Conservation (phyloP, 1,140 invertebrate species). For the Procambarus clarkii region DNA sequence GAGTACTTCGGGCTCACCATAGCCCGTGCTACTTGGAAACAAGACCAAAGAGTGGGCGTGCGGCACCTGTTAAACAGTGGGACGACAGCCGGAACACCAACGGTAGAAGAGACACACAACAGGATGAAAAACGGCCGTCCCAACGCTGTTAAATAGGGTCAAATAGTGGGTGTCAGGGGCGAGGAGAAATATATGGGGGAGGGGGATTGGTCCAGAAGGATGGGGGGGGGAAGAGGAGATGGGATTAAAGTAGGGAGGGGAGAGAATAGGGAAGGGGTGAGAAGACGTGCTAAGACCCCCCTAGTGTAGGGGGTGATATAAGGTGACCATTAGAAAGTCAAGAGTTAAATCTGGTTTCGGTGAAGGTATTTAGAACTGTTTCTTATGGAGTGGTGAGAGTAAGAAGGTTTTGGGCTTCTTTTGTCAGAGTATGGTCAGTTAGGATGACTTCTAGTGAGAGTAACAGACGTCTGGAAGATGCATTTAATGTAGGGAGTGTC, state of each 20-base stretch:
- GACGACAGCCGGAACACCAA: no score
- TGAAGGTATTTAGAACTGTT: background rate
- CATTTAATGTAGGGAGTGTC: no score
- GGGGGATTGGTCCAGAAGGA: background rate
- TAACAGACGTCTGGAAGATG: no score
- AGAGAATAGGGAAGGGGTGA: background rate
- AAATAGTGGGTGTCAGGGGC: background rate
- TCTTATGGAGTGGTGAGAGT: no score
- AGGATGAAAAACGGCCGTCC: background rate
- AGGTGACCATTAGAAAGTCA: background rate
- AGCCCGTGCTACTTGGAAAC: no score
- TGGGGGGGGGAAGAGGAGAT: background rate
- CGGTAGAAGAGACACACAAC: background rate
- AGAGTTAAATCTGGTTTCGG: background rate
- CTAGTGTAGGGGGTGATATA: no score
- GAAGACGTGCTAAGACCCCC: background rate
- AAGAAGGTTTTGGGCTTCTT: no score
- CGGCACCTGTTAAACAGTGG: no score
- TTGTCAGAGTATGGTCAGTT: no score
- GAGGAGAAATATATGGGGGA: background rate
- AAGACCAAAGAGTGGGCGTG: no score
- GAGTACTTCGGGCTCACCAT: no score
- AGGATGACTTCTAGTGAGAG: no score
- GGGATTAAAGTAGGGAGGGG: background rate
- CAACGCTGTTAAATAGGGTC: background rate